phyloP scores from a whole-genome alignment of 2,113 vertebrate species.

The Fulica atra region DNA sequence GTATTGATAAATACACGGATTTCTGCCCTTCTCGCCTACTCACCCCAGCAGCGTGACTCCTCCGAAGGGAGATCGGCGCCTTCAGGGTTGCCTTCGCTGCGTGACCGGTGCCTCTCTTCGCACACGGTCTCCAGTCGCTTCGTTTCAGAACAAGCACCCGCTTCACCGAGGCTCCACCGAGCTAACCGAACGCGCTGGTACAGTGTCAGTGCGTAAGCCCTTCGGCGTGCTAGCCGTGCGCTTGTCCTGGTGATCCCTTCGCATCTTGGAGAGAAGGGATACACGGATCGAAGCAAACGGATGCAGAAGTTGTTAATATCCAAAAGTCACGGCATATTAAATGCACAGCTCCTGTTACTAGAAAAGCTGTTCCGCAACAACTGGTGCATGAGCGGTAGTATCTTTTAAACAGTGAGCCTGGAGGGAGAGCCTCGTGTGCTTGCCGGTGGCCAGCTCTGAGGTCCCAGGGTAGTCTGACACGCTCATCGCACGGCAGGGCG shows the following conservation, averaged over 20 bases:
- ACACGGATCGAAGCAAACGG: neutral
- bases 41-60: neutral
- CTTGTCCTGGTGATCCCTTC: neutral
- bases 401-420: fast-evolving
- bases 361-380: neutral
- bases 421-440: neutral
- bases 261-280: neutral
- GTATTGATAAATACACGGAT: fast-evolving
- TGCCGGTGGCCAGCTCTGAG: fast-evolving
- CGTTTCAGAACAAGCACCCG: neutral
- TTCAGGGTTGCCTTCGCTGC: neutral
- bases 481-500: fast-evolving
- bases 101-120: fast-evolving
- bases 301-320: neutral
- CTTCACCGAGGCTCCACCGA: neutral
- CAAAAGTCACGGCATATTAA: neutral
- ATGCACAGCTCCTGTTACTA: neutral
- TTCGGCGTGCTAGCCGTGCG: fast-evolving
- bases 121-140: fast-evolving
- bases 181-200: fast-evolving
- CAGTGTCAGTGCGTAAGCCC: fast-evolving
- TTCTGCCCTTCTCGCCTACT: neutral
- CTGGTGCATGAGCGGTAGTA: neutral
- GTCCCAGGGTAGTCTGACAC: fast-evolving
- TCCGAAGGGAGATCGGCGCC: fast-evolving